Percentiles rank a stretch among this genome's conserved stretches.
These are phyloP conservation scores for Pissodes strobi DNA, from an alignment of 1,140 invertebrate genomes.

Conservation along the genomic window DNA sequence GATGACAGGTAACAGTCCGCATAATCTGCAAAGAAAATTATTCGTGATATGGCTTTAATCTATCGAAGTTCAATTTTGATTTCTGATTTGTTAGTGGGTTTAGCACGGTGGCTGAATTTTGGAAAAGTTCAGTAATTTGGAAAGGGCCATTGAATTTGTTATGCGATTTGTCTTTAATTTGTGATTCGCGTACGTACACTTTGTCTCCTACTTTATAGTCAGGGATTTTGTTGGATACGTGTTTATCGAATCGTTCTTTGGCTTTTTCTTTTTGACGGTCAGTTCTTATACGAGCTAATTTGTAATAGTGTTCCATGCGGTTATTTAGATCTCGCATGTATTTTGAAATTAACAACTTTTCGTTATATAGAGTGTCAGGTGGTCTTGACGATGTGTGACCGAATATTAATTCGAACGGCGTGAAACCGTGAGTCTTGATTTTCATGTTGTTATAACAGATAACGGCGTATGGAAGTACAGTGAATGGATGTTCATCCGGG, in stretches of 20 bases:
- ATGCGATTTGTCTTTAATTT: constrained; percentile 19
- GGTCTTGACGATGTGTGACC: constrained; percentile 12
- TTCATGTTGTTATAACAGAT: neutral
- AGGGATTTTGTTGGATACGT: neutral
- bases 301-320: constrained; percentile 6
- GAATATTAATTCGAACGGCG: constrained; percentile 16
- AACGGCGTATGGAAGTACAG: neutral
- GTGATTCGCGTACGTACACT: neutral
- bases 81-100: neutral
- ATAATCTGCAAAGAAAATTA: neutral
- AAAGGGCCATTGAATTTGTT: neutral
- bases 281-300: neutral
- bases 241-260: constrained; percentile 13
- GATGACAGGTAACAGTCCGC: neutral
- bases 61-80: too few relatives aligned
- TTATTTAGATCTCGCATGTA: neutral
- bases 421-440: constrained; percentile 21
- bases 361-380: constrained; percentile 10
- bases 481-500: neutral
- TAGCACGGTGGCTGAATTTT: neutral
- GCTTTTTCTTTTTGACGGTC: constrained; percentile 9
- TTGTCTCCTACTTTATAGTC: neutral
- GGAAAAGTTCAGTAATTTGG: neutral
- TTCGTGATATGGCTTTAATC: constrained; percentile 2
- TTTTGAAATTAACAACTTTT: constrained; percentile 2